A percentile compares a stretch with the other conserved stretches of the same genome.
Conservation (phyloP, 2,113 vertebrate species). For the Sprattus sprattus region DNA sequence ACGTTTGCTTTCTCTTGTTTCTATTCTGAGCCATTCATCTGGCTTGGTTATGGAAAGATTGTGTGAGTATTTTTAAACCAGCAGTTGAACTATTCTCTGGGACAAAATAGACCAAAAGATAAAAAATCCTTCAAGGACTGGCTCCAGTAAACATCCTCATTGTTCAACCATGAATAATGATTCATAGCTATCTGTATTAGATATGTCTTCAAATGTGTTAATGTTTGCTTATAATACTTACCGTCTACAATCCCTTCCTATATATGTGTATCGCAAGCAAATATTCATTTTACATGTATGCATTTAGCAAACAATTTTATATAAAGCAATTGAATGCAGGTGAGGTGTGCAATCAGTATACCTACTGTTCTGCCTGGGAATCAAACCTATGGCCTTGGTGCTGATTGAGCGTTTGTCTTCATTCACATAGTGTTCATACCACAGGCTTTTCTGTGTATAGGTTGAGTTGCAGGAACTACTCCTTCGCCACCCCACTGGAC, state of each 20-base stretch:
- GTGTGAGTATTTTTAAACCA: background rate
- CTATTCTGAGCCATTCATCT: conserved; percentile 15
- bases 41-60: conserved; percentile 6
- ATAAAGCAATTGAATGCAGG: background rate
- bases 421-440: background rate
- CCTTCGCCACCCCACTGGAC: background rate
- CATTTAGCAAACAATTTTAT: background rate
- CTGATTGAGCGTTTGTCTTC: background rate
- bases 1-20: background rate
- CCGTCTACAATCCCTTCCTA: background rate
- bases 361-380: background rate
- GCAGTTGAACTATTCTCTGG: background rate
- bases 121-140: background rate
- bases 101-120: background rate
- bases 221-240: background rate
- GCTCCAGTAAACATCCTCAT: background rate
- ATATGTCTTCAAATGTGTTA: background rate
- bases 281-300: background rate
- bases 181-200: background rate
- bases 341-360: background rate
- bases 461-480: background rate
- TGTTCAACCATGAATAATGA: background rate
- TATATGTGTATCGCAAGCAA: background rate
- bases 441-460: background rate
- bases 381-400: background rate